Conservation (phyloP, 2,888 invertebrate species). For the Drosophila yooni region DNA sequence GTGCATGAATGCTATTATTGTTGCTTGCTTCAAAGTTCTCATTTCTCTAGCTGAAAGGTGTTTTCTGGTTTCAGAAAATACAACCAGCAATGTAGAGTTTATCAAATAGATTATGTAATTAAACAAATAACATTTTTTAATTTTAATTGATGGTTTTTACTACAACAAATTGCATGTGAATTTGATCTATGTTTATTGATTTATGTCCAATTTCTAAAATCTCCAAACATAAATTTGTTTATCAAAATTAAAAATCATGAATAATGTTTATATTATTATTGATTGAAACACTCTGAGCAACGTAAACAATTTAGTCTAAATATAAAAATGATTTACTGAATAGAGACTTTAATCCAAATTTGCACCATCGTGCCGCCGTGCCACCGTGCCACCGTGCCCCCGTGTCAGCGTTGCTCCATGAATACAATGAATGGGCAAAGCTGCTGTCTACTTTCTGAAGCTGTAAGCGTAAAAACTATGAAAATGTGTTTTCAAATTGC, state of each 20-base stretch:
- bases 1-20: background rate
- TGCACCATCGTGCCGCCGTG: background rate
- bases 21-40: background rate
- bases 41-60: background rate
- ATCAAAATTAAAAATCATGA: background rate
- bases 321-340: background rate
- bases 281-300: background rate
- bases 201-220: background rate
- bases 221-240: background rate
- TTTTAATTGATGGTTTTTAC: background rate
- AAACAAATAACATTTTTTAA: background rate
- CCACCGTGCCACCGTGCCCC: background rate
- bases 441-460: constrained; percentile 41
- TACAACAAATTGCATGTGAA: background rate
- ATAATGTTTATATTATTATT: background rate
- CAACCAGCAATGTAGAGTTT: background rate
- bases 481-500: constrained; percentile 77
- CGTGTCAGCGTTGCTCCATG: constrained; percentile 8
- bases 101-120: background rate
- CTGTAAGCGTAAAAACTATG: constrained; percentile 67
- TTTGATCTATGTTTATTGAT: background rate
- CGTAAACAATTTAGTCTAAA: background rate
- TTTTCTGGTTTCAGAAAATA: background rate
- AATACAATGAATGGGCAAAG: constrained; percentile 47
- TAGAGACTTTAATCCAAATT: background rate